Conservation (phyloP, 2,113 vertebrate species). For the Microcebus lehilahytsara region DNA sequence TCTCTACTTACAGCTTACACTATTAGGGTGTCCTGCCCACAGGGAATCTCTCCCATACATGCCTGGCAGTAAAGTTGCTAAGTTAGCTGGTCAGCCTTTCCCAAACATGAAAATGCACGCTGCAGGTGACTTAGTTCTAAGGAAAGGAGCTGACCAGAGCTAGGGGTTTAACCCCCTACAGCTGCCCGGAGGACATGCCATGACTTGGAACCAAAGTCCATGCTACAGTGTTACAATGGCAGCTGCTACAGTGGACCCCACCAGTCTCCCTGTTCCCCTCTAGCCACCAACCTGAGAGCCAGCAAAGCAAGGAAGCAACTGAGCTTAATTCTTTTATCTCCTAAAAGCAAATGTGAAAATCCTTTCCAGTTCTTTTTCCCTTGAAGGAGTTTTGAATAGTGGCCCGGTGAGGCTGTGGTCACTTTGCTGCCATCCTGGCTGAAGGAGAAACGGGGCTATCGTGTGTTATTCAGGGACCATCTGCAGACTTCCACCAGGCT, state of each 20-base stretch:
- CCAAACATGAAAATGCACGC: not conserved
- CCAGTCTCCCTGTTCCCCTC: not conserved
- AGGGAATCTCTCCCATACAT: not conserved
- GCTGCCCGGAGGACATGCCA: accelerated
- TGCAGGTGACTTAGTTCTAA: not conserved
- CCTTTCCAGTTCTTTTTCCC: not conserved
- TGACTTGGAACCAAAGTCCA: not conserved
- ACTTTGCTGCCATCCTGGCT: not conserved
- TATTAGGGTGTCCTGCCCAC: not conserved
- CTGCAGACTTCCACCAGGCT: constrained; percentile 42
- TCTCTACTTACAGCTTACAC: not conserved
- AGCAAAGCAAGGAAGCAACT: not conserved
- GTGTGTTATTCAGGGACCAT: not conserved
- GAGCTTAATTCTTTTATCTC: not conserved
- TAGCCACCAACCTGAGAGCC: not conserved
- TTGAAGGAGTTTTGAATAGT: not conserved
- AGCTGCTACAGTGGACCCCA: not conserved
- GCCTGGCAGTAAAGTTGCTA: not conserved
- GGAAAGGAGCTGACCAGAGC: not conserved
- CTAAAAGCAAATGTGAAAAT: constrained; percentile 12
- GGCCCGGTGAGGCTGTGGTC: not conserved
- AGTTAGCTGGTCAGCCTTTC: not conserved
- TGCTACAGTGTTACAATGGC: not conserved
- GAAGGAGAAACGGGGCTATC: not conserved
- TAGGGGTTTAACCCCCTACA: not conserved